Evolutionary conservation across 1,140 invertebrate species (phyloP), one percentile per base, ranked within the genome.

Genomic region (Eufriesea mexicana): DNA sequence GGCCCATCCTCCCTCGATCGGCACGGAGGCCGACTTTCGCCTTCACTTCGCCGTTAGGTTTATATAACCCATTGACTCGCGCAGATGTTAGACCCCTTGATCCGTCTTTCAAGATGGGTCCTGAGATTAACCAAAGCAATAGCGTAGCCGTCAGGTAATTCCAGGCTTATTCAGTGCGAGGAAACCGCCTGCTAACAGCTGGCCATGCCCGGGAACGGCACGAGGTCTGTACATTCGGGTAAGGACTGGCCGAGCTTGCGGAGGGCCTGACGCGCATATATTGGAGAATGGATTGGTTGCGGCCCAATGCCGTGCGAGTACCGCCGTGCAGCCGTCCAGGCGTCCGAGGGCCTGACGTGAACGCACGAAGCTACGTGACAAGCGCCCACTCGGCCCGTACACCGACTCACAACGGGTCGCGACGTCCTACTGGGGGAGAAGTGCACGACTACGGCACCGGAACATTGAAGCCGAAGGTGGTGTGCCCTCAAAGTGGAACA

Each of bases 21-120:
- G n/a, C n/a, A n/a, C n/a, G n/a, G n/a, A n/a, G n/a, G n/a, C n/a
- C n/a, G n/a, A n/a, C n/a, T n/a, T n/a, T n/a, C n/a, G n/a, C n/a
- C n/a, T n/a, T n/a, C 95, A 95, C 95, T 96, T 83, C 95, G 96
- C 96, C 95, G 95, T 95, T 95, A 93, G 95, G 95, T 95, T 96
- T 96, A 90, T 92, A 83, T 89, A 89, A 95, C 96, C 95, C 96
- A 95, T 95, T 95, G 95, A 97, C 97, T 98, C 95, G 97, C 97
- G 95, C 94, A 96, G 95, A 96, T 96, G 96, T 95, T 97, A 96
- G 96, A 97, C 97, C 97, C 97, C 97, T 97, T 98, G 97, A 97
- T 97, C 97, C 97, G 97, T 98, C 97, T 97, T 98, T 97, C 97
- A 97, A 98, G 97, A 98, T 97, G 97, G 97, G 97, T 96, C 96